Base-by-base conservation (phyloP, 1,140 invertebrate genomes). In the Calycopis cecrops region DNA sequence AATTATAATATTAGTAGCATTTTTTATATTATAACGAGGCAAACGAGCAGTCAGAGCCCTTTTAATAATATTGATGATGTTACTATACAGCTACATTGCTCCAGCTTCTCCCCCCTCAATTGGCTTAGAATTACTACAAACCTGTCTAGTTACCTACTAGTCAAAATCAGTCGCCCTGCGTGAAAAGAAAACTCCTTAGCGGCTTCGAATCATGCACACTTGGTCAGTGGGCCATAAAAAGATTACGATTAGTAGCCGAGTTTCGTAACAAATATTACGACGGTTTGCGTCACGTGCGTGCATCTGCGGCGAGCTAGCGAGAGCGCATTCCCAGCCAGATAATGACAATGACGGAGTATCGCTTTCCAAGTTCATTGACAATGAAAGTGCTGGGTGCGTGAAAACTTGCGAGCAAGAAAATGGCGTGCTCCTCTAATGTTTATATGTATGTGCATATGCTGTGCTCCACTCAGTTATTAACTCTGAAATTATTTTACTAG, bases 361-460 rank as follows among this genome's bases (percentile, higher is more conserved):
- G 80, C 83, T 86, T 83, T 84, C 82, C 74, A 86, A 83, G 80
- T 84, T 86, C 80, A 86, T 76, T 84, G 80, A 77, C 80, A 86
- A 84, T 71, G 83, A 86, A 84, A 86, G 83, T 84, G 65, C 71
- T 69, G 71, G 63, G 40, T 74, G 78, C 73, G 79, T 83, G 82
- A 81, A 82, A 85, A 80, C 73, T 73, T 66, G 69, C 69, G 58
- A 35, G 40, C 34, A 61, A 52, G 38, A 57, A 52, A 47, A 56
- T 48, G 42, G 40, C 50, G 54, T 52, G 60, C 51, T 48, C 55
- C 59, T 48, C 48, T 14, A 28, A 60, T 42, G 16, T 34, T 44
- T 55, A 37, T 35, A 14, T 14, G 40, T 44, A 44, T 44, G 14
- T 16, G 10, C 40, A 44, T 44, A 51, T 35, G 16, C 9, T 11